phyloP scores from a whole-genome alignment of 2,113 vertebrate genomes.

The Dipodomys ordii region DNA sequence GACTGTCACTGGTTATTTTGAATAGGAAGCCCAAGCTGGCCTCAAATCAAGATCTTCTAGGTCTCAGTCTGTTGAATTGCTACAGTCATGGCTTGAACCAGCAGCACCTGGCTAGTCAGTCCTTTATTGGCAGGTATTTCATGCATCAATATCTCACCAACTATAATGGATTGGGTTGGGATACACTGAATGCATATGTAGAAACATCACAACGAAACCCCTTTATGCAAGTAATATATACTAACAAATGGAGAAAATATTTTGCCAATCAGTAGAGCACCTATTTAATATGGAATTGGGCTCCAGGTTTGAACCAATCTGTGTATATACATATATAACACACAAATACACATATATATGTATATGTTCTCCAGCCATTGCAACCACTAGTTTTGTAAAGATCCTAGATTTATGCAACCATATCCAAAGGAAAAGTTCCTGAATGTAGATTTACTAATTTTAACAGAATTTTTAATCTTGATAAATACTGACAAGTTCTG shows the following conservation, averaged over 20 bases:
- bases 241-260: too few relatives aligned
- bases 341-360: neutral
- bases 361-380: too few relatives aligned
- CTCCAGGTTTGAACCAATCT: neutral
- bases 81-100: too few relatives aligned
- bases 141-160: neutral
- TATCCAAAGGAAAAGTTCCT: neutral
- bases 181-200: too few relatives aligned
- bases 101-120: neutral
- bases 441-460: neutral
- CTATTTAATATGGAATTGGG: neutral
- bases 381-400: neutral
- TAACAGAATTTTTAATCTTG: conserved; percentile 21
- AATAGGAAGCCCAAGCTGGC: too few relatives aligned
- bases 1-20: too few relatives aligned
- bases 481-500: neutral
- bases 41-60: too few relatives aligned
- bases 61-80: too few relatives aligned
- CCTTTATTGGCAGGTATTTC: neutral
- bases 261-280: neutral
- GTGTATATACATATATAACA: neutral
- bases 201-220: too few relatives aligned
- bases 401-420: neutral
- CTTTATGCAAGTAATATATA: too few relatives aligned
- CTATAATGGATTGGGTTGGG: too few relatives aligned